Percentiles rank a stretch among this genome's conserved stretches.
phyloP scores from a whole-genome alignment of 2,113 vertebrate genomes.

The Varanus salvator region DNA sequence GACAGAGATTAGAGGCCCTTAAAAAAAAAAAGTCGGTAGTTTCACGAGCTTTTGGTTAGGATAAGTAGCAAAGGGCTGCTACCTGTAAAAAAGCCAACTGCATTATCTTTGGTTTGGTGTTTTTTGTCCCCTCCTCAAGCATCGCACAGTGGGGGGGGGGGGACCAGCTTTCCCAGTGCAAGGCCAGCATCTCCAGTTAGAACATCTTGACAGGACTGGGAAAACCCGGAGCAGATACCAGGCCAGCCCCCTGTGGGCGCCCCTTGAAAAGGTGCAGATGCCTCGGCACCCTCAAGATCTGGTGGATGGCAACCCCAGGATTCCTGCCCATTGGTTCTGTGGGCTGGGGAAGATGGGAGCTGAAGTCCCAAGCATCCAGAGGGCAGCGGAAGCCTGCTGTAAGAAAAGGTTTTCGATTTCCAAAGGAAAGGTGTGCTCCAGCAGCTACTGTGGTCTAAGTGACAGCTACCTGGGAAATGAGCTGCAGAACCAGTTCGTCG shows the following conservation, averaged over 20 bases:
- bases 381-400: no score
- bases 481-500: background rate
- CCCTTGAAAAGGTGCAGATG: no score
- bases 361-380: no score
- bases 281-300: no score
- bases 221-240: background rate
- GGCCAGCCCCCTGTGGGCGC: no score
- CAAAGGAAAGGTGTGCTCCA: background rate
- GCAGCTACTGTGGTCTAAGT: background rate
- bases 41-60: background rate
- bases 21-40: no score
- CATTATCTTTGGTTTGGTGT: background rate
- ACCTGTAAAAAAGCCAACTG: background rate
- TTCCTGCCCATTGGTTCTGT: no score
- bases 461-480: background rate
- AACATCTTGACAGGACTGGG: background rate
- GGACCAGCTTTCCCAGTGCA: no score
- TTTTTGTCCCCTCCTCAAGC: background rate
- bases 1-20: background rate
- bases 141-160: background rate
- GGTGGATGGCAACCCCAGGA: no score
- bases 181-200: background rate
- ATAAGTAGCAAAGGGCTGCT: background rate
- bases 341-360: no score
- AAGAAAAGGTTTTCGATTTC: background rate